A percentile compares a stretch with the other conserved stretches of the same genome.
phyloP scores from a whole-genome alignment of 2,797 vertebrate species.

The Silurus aristotelis region DNA sequence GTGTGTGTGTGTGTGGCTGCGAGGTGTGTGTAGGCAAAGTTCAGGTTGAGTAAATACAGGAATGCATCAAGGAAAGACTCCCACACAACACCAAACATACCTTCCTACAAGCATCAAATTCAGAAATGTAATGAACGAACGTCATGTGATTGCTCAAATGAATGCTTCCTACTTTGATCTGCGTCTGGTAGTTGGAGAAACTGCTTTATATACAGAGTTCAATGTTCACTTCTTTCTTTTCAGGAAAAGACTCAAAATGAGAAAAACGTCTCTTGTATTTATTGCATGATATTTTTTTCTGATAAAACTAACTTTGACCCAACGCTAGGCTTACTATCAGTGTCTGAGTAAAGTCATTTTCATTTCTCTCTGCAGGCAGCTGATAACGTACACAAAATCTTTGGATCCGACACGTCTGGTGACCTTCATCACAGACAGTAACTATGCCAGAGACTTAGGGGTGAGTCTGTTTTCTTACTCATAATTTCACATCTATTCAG shows the following conservation, averaged over 20 bases:
- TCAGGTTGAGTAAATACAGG: constrained; percentile 39
- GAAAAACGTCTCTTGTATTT: background rate
- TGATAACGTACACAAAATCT: constrained; percentile 85
- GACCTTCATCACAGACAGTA: constrained; percentile 82
- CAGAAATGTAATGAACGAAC: background rate
- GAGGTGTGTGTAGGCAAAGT: constrained; percentile 12
- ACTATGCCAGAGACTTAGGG: constrained; percentile 82
- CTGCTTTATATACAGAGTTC: background rate
- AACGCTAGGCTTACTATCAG: background rate
- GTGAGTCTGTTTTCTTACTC: constrained; percentile 73
- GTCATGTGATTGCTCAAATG: background rate
- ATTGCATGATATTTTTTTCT: background rate
- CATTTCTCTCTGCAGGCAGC: constrained; percentile 72
- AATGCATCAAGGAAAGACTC: constrained; percentile 52
- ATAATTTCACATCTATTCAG: background rate
- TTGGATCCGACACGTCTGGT: constrained; percentile 87
- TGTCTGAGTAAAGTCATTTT: background rate
- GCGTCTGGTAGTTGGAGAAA: background rate
- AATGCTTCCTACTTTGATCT: background rate
- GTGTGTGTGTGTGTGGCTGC: background rate
- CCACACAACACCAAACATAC: background rate
- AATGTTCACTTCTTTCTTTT: background rate
- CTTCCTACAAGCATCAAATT: background rate
- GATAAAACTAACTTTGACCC: background rate
- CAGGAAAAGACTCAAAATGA: background rate